Conservation (phyloP, 2,888 invertebrate species). For the Dicycla oo region DNA sequence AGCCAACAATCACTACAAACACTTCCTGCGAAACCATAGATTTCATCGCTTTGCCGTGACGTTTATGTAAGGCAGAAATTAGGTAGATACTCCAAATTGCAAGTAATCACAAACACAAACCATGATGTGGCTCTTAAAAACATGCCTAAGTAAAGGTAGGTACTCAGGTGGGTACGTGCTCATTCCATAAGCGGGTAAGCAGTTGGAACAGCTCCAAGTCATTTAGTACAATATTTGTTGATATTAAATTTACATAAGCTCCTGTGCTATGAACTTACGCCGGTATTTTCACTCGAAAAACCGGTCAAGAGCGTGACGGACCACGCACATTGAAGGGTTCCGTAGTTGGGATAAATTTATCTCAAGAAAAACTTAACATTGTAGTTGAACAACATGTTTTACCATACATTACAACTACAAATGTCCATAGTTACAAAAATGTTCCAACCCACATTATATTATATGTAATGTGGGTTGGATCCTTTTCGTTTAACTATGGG, state of each 20-base stretch:
- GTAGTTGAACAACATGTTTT: too few relatives aligned
- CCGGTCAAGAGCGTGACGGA: too few relatives aligned
- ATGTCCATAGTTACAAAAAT: too few relatives aligned
- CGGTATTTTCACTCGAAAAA: constrained; percentile 15
- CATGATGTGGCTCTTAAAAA: constrained; percentile 28
- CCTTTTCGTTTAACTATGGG: too few relatives aligned
- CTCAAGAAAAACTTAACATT: too few relatives aligned
- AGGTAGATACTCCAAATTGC: constrained; percentile 9
- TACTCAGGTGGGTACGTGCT: constrained; percentile 1
- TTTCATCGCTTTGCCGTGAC: neutral
- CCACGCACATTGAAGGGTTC: too few relatives aligned
- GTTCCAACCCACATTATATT: too few relatives aligned
- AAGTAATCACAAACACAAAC: constrained; percentile 30
- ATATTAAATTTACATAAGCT: constrained; percentile 52
- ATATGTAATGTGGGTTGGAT: too few relatives aligned
- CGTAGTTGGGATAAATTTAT: too few relatives aligned
- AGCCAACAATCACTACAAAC: neutral
- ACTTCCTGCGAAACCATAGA: neutral
- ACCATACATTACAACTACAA: too few relatives aligned
- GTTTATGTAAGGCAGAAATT: neutral
- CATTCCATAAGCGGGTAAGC: constrained; percentile 43
- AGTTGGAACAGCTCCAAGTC: constrained; percentile 57
- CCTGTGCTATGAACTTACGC: constrained; percentile 15
- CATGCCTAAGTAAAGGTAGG: constrained; percentile 17
- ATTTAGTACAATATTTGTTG: constrained; percentile 52